phyloP scores from a whole-genome alignment of 2,797 vertebrate species.

The Tympanoctomys barrerae region DNA sequence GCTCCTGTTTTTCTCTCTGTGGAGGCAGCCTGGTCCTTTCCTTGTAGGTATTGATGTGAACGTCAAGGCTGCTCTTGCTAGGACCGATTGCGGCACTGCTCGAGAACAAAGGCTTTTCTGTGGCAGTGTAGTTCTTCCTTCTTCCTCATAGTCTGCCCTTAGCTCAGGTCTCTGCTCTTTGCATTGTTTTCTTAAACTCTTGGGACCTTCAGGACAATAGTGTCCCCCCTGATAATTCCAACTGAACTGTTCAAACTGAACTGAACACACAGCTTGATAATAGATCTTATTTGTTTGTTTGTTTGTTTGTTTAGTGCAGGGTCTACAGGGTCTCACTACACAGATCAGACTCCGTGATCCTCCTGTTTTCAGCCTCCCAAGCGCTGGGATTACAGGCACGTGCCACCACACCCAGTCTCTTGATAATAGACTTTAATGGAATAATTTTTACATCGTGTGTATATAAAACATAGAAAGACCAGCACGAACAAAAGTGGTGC shows the following conservation, averaged over 20 bases:
- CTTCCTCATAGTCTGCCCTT: constrained; percentile 63
- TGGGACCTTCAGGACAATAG: constrained; percentile 19
- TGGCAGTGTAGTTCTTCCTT: constrained; percentile 42
- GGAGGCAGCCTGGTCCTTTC: neutral
- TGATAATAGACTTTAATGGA: neutral
- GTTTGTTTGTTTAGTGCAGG: too few species aligned
- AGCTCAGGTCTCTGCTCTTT: neutral
- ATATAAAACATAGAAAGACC: neutral
- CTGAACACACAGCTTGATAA: constrained; percentile 4
- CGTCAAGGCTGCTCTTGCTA: neutral
- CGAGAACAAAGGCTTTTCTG: constrained; percentile 66
- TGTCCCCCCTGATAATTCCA: constrained; percentile 38
- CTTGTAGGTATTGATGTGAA: neutral
- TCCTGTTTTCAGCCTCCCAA: too few species aligned
- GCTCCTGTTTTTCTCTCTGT: neutral
- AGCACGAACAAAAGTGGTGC: neutral
- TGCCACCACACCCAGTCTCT: too few species aligned
- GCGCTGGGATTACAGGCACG: too few species aligned
- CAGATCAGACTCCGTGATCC: too few species aligned
- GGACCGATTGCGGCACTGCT: neutral
- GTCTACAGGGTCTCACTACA: too few species aligned
- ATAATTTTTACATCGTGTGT: neutral
- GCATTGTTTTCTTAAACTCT: constrained; percentile 36
- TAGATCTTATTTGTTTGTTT: too few species aligned
- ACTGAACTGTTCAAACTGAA: constrained; percentile 32